Percentiles rank a stretch among this genome's conserved stretches.
Evolutionary conservation across 2,888 invertebrate species (phyloP).

Genomic region (Ametastegia equiseti): DNA sequence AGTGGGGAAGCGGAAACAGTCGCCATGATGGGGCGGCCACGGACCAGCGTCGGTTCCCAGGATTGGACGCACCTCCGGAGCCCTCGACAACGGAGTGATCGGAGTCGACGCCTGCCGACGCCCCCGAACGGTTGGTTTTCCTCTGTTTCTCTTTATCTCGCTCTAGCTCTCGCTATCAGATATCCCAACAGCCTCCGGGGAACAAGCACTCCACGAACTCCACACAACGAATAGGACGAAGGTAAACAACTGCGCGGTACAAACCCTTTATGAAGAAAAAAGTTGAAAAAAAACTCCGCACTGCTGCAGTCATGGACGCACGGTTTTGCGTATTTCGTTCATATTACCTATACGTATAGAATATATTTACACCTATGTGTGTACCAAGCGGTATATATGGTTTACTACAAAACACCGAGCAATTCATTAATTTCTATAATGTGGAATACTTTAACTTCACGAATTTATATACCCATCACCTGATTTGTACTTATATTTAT

Average conservation of each 20-base stretch:
- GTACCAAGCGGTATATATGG: not conserved
- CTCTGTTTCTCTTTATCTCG: slow-evolving; percentile 10
- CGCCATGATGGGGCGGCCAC: slow-evolving; percentile 72
- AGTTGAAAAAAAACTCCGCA: too few relatives aligned
- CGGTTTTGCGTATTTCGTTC: too few relatives aligned
- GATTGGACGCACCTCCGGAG: slow-evolving; percentile 44
- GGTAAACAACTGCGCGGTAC: not conserved
- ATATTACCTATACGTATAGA: too few relatives aligned
- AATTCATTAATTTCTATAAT: too few relatives aligned
- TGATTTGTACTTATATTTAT: too few relatives aligned
- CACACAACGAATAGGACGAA: not conserved
- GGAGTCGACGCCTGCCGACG: slow-evolving; percentile 43
- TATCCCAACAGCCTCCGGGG: slow-evolving; percentile 8
- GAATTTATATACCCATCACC: too few relatives aligned
- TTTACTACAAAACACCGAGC: not conserved
- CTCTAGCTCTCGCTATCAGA: not conserved
- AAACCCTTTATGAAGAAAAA: not conserved
- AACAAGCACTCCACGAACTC: not conserved
- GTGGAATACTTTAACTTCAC: too few relatives aligned
- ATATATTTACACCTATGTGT: not conserved
- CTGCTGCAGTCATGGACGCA: not conserved
- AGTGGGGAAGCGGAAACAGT: slow-evolving; percentile 57
- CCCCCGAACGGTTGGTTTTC: slow-evolving; percentile 35
- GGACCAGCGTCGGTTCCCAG: slow-evolving; percentile 32
- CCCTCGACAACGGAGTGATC: slow-evolving; percentile 42